These are phyloP conservation scores for Diarsia rubi DNA, from an alignment of 2,888 invertebrate genomes.

Conservation along the genomic window DNA sequence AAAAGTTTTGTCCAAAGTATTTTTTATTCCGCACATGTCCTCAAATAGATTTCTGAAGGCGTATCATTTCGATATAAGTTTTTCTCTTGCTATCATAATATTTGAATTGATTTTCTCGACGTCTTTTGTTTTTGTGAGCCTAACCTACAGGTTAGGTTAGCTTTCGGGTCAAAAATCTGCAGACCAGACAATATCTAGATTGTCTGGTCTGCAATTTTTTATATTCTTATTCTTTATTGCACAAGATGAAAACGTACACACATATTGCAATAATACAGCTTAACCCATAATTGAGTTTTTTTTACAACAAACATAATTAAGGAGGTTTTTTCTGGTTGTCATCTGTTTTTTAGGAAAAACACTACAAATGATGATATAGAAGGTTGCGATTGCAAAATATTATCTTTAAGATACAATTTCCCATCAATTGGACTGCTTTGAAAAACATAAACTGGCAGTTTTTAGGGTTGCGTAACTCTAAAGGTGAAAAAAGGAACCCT, in stretches of 20 bases:
- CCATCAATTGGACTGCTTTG: too few relatives aligned
- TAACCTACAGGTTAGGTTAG: too few relatives aligned
- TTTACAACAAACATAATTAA: not conserved
- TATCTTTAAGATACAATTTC: not conserved
- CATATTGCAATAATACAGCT: too few relatives aligned
- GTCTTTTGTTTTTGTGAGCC: conserved; percentile 30
- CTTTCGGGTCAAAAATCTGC: too few relatives aligned
- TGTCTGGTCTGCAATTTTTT: not conserved
- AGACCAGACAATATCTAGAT: too few relatives aligned
- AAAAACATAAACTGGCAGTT: too few relatives aligned
- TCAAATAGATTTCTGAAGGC: conserved; percentile 44
- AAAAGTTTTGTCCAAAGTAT: conserved; percentile 37
- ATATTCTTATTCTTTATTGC: too few relatives aligned
- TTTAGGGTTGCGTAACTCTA: too few relatives aligned
- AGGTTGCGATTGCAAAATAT: not conserved
- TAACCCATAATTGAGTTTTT: too few relatives aligned
- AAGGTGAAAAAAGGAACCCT: too few relatives aligned
- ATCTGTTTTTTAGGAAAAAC: not conserved
- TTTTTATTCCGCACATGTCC: conserved; percentile 42
- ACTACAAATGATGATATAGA: not conserved
- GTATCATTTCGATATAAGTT: conserved; percentile 38
- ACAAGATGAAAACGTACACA: too few relatives aligned
- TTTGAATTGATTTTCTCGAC: conserved; percentile 25
- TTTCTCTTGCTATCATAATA: conserved; percentile 22
- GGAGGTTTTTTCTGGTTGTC: too few relatives aligned